Conservation (phyloP, 2,113 vertebrate genomes). For the Syrrhaptes paradoxus region DNA sequence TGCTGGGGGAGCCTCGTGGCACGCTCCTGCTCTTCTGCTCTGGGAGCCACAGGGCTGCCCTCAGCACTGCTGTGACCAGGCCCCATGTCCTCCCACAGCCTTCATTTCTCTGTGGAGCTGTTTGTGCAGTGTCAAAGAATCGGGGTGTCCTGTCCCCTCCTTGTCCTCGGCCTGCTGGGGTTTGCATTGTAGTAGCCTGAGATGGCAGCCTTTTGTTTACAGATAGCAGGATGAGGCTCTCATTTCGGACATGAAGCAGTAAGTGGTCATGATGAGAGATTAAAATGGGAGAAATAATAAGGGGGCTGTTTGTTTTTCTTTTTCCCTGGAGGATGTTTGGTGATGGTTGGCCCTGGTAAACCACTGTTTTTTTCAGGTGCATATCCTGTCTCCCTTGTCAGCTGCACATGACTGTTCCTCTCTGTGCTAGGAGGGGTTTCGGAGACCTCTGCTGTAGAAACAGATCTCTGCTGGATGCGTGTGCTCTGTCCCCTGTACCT, state of each 20-base stretch:
- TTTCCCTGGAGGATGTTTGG: not conserved
- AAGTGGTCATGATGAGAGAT: not conserved
- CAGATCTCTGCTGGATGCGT: not conserved
- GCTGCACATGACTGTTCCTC: accelerated
- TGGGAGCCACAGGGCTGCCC: too few relatives aligned
- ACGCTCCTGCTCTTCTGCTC: too few relatives aligned
- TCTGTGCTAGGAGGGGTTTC: not conserved
- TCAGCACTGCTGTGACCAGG: too few relatives aligned
- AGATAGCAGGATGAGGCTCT: not conserved
- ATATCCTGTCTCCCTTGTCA: not conserved
- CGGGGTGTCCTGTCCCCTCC: accelerated
- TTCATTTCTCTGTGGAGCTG: accelerated
- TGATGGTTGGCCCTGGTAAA: not conserved
- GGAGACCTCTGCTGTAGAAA: not conserved
- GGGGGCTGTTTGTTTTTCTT: not conserved
- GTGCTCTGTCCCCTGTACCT: not conserved
- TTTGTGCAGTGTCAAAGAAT: not conserved
- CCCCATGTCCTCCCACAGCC: too few relatives aligned
- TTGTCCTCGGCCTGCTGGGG: not conserved
- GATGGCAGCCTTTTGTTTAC: not conserved
- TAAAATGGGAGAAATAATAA: not conserved
- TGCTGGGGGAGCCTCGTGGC: not conserved
- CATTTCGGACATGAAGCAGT: not conserved
- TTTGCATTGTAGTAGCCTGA: not conserved
- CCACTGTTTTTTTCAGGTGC: not conserved